Evolutionary conservation across 2,888 invertebrate genomes (phyloP), one percentile per base, ranked within the genome.

Genomic region (Tridacna crocea): DNA sequence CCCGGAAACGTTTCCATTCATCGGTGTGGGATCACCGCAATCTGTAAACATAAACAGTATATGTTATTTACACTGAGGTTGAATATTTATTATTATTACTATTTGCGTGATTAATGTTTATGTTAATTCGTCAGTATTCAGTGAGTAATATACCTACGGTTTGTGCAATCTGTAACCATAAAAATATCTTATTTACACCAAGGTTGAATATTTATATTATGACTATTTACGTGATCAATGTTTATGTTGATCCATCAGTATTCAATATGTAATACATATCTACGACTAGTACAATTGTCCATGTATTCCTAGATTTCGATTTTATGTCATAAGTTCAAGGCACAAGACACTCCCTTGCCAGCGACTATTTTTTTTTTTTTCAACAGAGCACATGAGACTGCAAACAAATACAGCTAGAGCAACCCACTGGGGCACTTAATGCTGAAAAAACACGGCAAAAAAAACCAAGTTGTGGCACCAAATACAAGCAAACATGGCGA

Each of bases 1-100:
- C 0, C 73, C 27, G 13, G 51, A 51, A 22, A 61, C 22, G 17
- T 15, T 19, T 24, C 74, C 74, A 74, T 74, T 63, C 0, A 11
- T n/a, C 24, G 75, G 82, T 13, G 72, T 61, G 19, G 79, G 79
- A 66, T 76, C 75, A 11, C 66, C 76, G 65, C 82, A 82, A 60
- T 82, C 82, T 82, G 24, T 22, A 72, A 66, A 65, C 8, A 47
- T 47, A 8, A 61, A 24, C 1, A n/a, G n/a, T n/a, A n/a, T 3
- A 61, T 61, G 24, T 55, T 19, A 55, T n/a, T 1, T n/a, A 17
- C 17, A 55, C 10, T 17, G 17, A 55, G 4, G 19, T 19, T 19
- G 10, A 17, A 55, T 17, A 55, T 19, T 17, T 19, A n/a, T n/a
- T n/a, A n/a, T 55, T 55, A 55, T 55, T 55, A n/a, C n/a, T n/a